Conservation (phyloP, 2,888 invertebrate species). For the Drosophila dives region DNA sequence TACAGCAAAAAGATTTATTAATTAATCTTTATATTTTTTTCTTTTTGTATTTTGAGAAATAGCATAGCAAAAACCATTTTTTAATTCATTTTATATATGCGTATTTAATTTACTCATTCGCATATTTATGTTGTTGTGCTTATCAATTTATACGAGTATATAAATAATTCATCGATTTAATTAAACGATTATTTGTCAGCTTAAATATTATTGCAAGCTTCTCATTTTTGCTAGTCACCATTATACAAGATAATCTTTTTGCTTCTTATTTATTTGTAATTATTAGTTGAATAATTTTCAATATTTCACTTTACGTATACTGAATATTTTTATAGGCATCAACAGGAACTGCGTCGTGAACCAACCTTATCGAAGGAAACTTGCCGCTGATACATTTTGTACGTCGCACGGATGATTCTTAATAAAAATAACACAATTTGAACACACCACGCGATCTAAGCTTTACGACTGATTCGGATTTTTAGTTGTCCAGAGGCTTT, state of each 20-base stretch:
- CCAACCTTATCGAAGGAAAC: conserved; percentile 83
- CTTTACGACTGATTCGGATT: conserved; percentile 67
- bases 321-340: neutral
- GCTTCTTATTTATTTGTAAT: neutral
- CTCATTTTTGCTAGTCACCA: neutral
- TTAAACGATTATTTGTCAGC: neutral
- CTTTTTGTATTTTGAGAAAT: neutral
- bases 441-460: conserved; percentile 49
- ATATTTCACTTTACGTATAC: conserved; percentile 10
- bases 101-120: neutral
- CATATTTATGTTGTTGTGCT: neutral
- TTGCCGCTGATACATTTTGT: conserved; percentile 80
- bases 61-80: neutral
- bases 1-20: neutral
- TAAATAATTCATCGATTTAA: neutral
- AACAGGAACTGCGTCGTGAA: conserved; percentile 24
- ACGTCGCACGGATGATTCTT: conserved; percentile 8
- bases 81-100: neutral
- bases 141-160: neutral
- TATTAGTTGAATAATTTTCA: conserved; percentile 6
- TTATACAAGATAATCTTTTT: neutral
- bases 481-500: conserved; percentile 60
- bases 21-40: neutral
- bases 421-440: conserved; percentile 5
- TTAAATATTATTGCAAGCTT: neutral